Evolutionary conservation across 2,113 vertebrate genomes (phyloP).

Genomic region (Crotalus viridis): DNA sequence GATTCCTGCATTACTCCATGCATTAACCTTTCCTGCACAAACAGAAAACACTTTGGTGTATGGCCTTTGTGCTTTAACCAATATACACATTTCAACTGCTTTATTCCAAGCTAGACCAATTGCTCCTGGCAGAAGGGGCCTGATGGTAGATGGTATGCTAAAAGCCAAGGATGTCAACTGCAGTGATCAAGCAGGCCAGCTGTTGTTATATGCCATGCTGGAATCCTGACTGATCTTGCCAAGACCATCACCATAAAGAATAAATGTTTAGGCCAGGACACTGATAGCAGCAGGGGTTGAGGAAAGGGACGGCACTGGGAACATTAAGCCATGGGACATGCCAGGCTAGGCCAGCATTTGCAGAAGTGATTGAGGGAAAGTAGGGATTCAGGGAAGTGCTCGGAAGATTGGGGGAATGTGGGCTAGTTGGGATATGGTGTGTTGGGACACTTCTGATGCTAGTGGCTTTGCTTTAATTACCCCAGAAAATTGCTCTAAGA

Average conservation of each 20-base stretch:
- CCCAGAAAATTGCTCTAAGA: neutral
- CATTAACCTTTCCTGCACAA: neutral
- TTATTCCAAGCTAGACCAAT: neutral
- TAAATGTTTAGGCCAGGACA: neutral
- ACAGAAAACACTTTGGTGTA: neutral
- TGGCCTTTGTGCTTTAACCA: neutral
- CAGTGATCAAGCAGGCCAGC: neutral
- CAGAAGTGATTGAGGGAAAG: neutral
- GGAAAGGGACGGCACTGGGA: neutral
- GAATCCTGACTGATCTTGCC: neutral
- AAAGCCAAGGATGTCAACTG: neutral
- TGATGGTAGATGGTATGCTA: neutral
- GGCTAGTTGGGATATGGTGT: neutral
- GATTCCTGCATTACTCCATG: neutral
- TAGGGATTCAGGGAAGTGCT: neutral
- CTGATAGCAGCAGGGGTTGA: neutral
- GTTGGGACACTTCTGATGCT: neutral
- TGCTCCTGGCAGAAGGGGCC: neutral
- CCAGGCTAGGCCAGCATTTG: neutral
- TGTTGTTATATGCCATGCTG: neutral
- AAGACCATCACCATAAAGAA: neutral
- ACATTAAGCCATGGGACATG: neutral
- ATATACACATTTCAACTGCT: neutral
- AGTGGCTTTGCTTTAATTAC: neutral
- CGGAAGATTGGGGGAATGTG: neutral